Evolutionary conservation across 2,113 vertebrate genomes (phyloP).

Genomic region (Charadrius vociferus): DNA sequence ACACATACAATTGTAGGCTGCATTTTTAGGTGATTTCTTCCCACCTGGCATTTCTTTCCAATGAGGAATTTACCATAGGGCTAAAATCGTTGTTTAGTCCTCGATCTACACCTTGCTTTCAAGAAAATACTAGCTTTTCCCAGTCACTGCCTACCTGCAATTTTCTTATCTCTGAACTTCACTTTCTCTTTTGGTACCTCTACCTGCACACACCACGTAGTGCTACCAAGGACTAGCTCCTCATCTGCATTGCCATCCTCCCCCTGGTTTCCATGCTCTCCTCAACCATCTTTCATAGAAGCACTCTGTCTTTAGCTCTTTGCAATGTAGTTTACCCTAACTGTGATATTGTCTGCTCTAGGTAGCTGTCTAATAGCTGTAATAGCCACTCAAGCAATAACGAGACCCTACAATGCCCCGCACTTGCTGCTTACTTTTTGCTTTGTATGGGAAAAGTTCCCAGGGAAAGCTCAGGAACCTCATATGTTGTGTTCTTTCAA

Average conservation of each 20-base stretch:
- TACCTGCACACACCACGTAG: not conserved
- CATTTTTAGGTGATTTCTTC: not conserved
- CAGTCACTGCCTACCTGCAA: not conserved
- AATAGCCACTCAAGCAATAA: not conserved
- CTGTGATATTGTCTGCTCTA: not conserved
- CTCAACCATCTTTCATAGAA: not conserved
- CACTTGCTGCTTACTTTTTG: not conserved
- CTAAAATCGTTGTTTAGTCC: not conserved
- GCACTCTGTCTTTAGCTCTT: not conserved
- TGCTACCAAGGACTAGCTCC: not conserved
- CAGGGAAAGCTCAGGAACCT: not conserved
- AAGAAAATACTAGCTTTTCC: not conserved
- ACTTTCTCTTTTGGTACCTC: not conserved
- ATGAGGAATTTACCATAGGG: not conserved
- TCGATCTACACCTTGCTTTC: not conserved
- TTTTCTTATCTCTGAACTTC: not conserved
- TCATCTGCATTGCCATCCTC: not conserved
- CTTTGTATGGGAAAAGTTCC: not conserved
- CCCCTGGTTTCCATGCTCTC: not conserved
- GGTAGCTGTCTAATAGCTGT: not conserved
- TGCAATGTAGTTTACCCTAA: not conserved
- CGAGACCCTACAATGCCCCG: rapidly evolving
- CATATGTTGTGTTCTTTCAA: not conserved
- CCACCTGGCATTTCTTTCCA: not conserved
- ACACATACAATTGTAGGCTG: not conserved